phyloP scores from a whole-genome alignment of 2,888 invertebrate genomes.

The Drosophila bunnanda region DNA sequence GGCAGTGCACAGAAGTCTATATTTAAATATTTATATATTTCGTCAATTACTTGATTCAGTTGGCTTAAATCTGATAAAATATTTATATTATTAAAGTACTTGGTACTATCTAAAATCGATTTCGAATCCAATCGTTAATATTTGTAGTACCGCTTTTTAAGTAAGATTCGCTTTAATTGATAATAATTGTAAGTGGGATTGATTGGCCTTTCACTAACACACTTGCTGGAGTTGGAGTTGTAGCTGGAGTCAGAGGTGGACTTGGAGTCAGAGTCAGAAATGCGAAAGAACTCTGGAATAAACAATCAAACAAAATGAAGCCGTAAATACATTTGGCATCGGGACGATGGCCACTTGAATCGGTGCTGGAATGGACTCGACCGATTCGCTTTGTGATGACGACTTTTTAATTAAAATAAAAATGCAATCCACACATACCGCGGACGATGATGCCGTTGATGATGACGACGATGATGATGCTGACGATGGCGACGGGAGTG shows the following conservation, averaged over 20 bases:
- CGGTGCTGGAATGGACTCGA: conserved; percentile 44
- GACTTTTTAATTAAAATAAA: conserved; percentile 76
- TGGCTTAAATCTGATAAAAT: background rate
- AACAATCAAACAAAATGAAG: conserved; percentile 67
- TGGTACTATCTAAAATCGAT: background rate
- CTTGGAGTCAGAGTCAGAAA: background rate
- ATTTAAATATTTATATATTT: background rate
- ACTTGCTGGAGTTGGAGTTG: background rate
- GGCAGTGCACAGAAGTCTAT: too few species aligned
- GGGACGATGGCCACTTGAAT: conserved; percentile 68
- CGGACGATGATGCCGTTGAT: conserved; percentile 17
- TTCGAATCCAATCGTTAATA: background rate
- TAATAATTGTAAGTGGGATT: conserved; percentile 4
- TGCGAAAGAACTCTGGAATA: conserved; percentile 31
- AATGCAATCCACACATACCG: conserved; percentile 65
- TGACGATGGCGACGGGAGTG: conserved; percentile 47
- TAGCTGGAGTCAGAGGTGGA: background rate
- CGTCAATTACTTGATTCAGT: background rate
- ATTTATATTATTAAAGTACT: background rate
- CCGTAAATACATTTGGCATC: conserved; percentile 76
- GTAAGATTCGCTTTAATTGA: conserved; percentile 31
- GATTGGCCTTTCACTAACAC: conserved; percentile 25
- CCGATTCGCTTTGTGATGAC: conserved; percentile 65
- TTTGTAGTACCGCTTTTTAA: background rate
- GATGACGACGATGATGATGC: conserved; percentile 6